Evolutionary conservation across 2,888 invertebrate genomes (phyloP).

Genomic region (Andrena trimmerana): DNA sequence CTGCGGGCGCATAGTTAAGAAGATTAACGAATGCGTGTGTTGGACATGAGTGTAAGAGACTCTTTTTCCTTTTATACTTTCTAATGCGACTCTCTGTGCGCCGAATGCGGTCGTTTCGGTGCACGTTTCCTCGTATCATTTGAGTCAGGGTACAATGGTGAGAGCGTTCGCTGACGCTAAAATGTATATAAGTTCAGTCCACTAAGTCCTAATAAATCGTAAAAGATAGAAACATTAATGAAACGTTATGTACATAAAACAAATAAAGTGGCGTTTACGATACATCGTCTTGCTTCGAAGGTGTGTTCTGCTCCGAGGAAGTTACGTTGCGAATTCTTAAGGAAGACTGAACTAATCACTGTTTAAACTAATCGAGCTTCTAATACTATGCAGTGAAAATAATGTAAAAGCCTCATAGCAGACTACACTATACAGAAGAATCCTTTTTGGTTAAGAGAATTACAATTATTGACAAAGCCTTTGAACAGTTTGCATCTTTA

Average conservation of each 20-base stretch:
- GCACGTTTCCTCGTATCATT: conserved; percentile 67
- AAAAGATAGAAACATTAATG: conserved; percentile 70
- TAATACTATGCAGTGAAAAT: no score
- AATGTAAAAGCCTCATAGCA: no score
- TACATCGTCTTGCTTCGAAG: conserved; percentile 29
- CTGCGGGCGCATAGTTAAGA: conserved; percentile 31
- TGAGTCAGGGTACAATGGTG: conserved; percentile 71
- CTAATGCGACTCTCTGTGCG: conserved; percentile 54
- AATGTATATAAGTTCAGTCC: conserved; percentile 73
- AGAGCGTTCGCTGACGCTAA: conserved; percentile 54
- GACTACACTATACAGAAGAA: no score
- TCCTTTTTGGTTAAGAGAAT: no score
- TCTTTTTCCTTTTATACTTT: conserved; percentile 67
- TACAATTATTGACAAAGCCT: not conserved
- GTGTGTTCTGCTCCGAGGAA: not conserved
- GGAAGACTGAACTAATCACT: no score
- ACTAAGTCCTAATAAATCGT: conserved; percentile 70
- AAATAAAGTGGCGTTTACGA: conserved; percentile 77
- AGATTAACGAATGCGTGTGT: conserved; percentile 39
- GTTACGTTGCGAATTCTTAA: no score
- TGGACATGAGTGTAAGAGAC: conserved; percentile 40
- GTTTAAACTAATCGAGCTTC: no score
- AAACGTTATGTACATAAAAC: conserved; percentile 76
- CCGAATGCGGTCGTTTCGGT: conserved; percentile 26
- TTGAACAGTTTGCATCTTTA: not conserved